Evolutionary conservation across 2,113 vertebrate species (phyloP), one percentile per base, ranked within the genome.

Genomic region (Colossoma macropomum): DNA sequence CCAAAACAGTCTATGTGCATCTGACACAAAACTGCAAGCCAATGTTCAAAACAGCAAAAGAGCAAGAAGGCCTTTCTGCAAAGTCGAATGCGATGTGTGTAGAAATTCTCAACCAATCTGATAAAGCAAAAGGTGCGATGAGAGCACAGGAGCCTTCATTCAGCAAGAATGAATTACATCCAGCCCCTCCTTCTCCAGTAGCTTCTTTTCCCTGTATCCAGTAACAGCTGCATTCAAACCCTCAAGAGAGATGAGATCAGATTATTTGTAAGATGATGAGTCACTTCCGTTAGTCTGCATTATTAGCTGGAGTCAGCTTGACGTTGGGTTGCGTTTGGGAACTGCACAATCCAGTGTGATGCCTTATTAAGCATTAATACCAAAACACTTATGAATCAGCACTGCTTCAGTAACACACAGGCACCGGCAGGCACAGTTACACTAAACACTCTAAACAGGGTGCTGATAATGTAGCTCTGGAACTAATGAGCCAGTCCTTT

Each of bases 201-300:
- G 10, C 27, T 82, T 48, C 50, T 72, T 56, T 73, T 13, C 27
- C 74, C 17, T 69, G 63, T 77, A 81, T 80, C 74, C 38, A 77
- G 68, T 77, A 86, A 84, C 85, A 77, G 77, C 68, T 86, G 85
- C 68, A 62, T 78, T 84, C 78, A 69, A 81, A 72, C 52, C 68
- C 75, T 66, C 23, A 28, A 41, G 62, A 60, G 76, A 81, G 69
- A 59, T 78, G 81, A 77, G 60, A 74, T 81, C 32, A 72, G 45
- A 48, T 86, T 77, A 77, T 81, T 81, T 81, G 73, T 81, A 77
- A 84, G 69, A 63, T 84, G 62, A 87, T 77, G 74, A 81, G 60
- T 75, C 63, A 84, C 77, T 84, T 86, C 78, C 77, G 3, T 74
- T 66, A 34, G n/a, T 41, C 68, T 84, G 41, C 66, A 62, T 32